Evolutionary conservation across 1,140 invertebrate species (phyloP), one percentile per base, ranked within the genome.

Genomic region (Tribolium madens): DNA sequence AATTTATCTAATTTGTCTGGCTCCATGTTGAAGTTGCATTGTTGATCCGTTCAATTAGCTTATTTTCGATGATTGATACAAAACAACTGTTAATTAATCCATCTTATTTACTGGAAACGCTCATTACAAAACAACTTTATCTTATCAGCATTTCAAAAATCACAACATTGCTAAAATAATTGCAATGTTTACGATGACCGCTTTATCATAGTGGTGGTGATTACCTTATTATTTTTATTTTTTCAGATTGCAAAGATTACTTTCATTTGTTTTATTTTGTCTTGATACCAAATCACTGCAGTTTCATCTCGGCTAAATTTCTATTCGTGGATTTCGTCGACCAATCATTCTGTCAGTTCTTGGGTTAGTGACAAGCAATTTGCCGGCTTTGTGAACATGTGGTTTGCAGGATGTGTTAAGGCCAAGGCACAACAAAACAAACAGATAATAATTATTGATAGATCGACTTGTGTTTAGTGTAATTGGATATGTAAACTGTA

Each of bases 381-480:
- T 50, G 48, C 48, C 36, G 36, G 52, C 17, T 15, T n/a, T 15
- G 9, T 18, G 36, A 26, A 21, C 17, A 31, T 12, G 18, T 73
- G 21, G 17, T 26, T 26, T 5, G 1, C 10, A 26, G 47, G 9
- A 31, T 12, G 18, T 73, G 21, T 73, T 57, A 57, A 42, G 50
- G 52, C 53, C 53, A 64, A 57, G 33, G 36, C 47, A 31, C 47
- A 47, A 42, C 47, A 9, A 47, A 42, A 48, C 33, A 47, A 46
- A 18, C 69, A 69, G 57, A 64, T 36, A 47, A 42, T 69, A 47
- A 42, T 69, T 47, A 69, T 69, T 71, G 18, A 48, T 71, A 42
- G 15, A 12, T n/a, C 10, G 5, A 17, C 52, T 21, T 18, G 18
- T 57, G 2, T 57, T 57, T 57, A 18, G 52, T n/a, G n/a, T 57